phyloP scores from a whole-genome alignment of 1,140 invertebrate species.

The Himalopsyche phryganea region DNA sequence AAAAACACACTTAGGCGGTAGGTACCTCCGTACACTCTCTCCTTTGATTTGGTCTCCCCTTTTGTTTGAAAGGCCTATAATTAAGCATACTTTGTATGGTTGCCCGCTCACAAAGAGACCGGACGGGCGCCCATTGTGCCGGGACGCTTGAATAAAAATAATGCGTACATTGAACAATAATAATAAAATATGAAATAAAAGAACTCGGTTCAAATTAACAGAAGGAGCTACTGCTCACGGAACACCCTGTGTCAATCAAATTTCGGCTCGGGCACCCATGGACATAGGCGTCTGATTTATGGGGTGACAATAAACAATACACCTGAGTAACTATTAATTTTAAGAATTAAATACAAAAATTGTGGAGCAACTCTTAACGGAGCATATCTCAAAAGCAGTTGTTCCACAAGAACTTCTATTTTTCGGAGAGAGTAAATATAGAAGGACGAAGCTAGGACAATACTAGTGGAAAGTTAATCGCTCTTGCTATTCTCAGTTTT shows the following conservation, averaged over 20 bases:
- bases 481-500: too few relatives aligned
- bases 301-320: too few relatives aligned
- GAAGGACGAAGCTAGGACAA: too few relatives aligned
- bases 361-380: too few relatives aligned
- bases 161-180: conserved; percentile 15
- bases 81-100: conserved; percentile 23
- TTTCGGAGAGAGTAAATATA: too few relatives aligned
- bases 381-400: too few relatives aligned
- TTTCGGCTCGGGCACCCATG: conserved; percentile 13
- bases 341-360: too few relatives aligned
- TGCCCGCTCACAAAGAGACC: conserved; percentile 24
- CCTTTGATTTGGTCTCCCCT: conserved; percentile 19
- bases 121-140: conserved; percentile 30
- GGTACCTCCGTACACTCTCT: background rate
- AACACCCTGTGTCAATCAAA: conserved; percentile 34
- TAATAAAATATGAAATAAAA: conserved; percentile 27
- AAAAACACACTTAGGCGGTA: too few relatives aligned
- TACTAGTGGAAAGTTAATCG: too few relatives aligned
- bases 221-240: conserved; percentile 20
- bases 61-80: conserved; percentile 28
- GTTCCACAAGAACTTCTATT: too few relatives aligned
- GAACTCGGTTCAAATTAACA: conserved; percentile 27
- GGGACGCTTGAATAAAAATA: conserved; percentile 19
- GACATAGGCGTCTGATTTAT: background rate
- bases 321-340: background rate